Evolutionary conservation across 1,140 invertebrate genomes (phyloP).

Genomic region (Eubasilissa regina): DNA sequence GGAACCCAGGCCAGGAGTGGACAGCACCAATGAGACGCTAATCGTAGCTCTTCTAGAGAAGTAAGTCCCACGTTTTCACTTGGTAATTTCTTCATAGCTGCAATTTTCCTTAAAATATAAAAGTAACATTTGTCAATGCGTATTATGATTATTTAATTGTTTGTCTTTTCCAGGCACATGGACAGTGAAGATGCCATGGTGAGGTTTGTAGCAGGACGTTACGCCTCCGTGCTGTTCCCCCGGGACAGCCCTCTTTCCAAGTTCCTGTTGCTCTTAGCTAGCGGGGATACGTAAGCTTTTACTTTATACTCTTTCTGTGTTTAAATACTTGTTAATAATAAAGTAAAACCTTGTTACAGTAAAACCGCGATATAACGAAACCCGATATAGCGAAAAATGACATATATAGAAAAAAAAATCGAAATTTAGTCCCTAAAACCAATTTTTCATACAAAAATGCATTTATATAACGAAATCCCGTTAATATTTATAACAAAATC

Average conservation of each 20-base stretch:
- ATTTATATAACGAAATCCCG: too few species aligned
- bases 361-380: too few species aligned
- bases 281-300: constrained; percentile 85
- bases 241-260: constrained; percentile 85
- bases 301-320: too few species aligned
- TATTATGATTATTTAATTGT: neutral
- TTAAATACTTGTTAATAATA: too few species aligned
- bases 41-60: constrained; percentile 68
- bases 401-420: too few species aligned
- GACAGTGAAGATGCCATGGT: constrained; percentile 81
- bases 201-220: constrained; percentile 86
- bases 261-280: constrained; percentile 87
- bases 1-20: constrained; percentile 53
- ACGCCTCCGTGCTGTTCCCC: constrained; percentile 86
- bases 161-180: constrained; percentile 71
- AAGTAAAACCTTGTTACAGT: too few species aligned
- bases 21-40: constrained; percentile 66
- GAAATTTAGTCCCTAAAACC: too few species aligned
- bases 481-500: too few species aligned
- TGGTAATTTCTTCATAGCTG: neutral
- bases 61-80: constrained; percentile 61
- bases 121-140: neutral
- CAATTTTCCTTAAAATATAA: neutral
- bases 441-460: too few species aligned
- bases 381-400: too few species aligned